Conservation (phyloP, 1,140 invertebrate species). For the Pteromalus puparum region DNA sequence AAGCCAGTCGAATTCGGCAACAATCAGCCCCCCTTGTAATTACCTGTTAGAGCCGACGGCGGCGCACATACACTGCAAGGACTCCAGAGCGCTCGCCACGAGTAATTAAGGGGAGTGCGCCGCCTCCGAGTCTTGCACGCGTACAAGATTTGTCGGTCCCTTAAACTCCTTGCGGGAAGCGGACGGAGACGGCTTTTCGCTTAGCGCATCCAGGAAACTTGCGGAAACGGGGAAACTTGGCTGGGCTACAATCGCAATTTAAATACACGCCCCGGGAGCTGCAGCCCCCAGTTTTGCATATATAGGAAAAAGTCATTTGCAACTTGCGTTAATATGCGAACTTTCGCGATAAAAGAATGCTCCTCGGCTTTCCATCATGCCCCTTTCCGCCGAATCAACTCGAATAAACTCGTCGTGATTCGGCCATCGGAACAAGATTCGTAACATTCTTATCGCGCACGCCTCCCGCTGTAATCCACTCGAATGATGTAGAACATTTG, state of each 20-base stretch:
- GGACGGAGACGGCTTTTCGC: background rate
- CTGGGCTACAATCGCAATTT: constrained; percentile 7
- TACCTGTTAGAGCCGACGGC: constrained; percentile 58
- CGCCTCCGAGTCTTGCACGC: constrained; percentile 51
- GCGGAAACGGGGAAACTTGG: constrained; percentile 8
- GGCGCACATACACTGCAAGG: background rate
- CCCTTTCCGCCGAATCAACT: too few relatives aligned
- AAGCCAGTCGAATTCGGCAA: constrained; percentile 53
- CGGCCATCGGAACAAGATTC: background rate
- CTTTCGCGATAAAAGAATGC: background rate
- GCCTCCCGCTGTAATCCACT: background rate
- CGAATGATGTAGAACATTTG: constrained; percentile 26
- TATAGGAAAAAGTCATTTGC: background rate
- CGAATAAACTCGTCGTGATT: background rate
- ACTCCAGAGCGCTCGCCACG: constrained; percentile 29
- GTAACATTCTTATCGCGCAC: too few relatives aligned
- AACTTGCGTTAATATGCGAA: background rate
- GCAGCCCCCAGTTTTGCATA: background rate
- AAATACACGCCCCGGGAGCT: background rate
- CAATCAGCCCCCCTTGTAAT: constrained; percentile 59
- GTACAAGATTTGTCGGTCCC: constrained; percentile 58
- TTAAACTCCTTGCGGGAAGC: constrained; percentile 42
- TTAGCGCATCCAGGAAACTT: background rate
- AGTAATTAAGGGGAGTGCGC: constrained; percentile 63
- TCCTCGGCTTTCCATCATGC: background rate